Evolutionary conservation across 64 coral and sea anemone species (phyloP).

Genomic region (Actinia tenebrosa): DNA sequence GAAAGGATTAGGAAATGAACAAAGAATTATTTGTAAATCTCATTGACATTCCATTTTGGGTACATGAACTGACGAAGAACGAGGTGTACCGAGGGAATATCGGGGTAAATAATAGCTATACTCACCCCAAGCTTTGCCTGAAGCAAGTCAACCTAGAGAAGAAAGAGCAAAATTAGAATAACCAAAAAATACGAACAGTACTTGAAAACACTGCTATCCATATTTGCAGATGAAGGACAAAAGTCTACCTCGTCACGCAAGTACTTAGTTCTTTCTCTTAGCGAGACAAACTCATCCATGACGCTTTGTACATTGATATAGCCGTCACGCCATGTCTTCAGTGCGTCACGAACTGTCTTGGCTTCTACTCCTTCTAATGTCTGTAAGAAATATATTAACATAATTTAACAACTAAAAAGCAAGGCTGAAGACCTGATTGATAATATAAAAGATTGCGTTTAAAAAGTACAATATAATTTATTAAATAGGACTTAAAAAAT

Average conservation of each 20-base stretch:
- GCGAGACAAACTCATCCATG: constrained; percentile 90
- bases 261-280: constrained; percentile 88
- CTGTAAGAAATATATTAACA: constrained; percentile 20
- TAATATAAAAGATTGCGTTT: no score
- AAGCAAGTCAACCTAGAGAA: constrained; percentile 84
- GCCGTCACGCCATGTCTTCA: constrained; percentile 80
- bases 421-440: no score
- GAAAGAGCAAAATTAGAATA: neutral
- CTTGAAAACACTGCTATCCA: no score
- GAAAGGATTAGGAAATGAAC: no score
- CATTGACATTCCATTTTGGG: no score
- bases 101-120: neutral
- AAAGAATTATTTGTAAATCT: neutral
- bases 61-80: no score
- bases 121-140: constrained; percentile 84
- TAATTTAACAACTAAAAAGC: no score
- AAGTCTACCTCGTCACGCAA: constrained; percentile 84
- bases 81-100: no score
- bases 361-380: constrained; percentile 87
- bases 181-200: no score
- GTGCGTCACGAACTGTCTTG: constrained; percentile 65
- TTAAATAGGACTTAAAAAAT: neutral
- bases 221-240: neutral
- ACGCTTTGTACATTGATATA: constrained; percentile 85
- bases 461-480: no score